phyloP scores from a whole-genome alignment of 2,797 vertebrate species.

The Toxotes lorentzi region DNA sequence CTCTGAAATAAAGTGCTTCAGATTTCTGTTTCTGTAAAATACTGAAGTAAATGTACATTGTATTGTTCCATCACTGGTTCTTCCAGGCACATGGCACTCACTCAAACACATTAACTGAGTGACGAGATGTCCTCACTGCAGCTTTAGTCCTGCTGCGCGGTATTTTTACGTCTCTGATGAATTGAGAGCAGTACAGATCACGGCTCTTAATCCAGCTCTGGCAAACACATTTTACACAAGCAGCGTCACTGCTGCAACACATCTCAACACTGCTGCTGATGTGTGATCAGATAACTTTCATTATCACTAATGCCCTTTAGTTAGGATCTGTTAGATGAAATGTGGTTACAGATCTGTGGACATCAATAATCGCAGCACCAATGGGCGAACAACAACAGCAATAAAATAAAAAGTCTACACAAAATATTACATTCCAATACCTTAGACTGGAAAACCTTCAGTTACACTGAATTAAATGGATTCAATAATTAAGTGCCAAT shows the following conservation, averaged over 20 bases:
- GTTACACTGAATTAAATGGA: no score
- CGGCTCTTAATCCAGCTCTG: slow-evolving; percentile 69
- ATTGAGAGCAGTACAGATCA: slow-evolving; percentile 58
- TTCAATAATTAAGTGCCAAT: no score
- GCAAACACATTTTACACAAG: slow-evolving; percentile 61
- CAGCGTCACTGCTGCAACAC: neutral
- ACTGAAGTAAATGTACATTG: neutral
- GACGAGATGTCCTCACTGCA: slow-evolving; percentile 42
- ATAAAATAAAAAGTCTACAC: no score
- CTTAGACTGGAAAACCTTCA: no score
- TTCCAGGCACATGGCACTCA: neutral
- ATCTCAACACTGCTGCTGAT: slow-evolving; percentile 29
- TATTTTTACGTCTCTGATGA: slow-evolving; percentile 62
- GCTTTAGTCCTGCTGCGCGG: slow-evolving; percentile 34
- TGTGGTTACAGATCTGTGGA: slow-evolving; percentile 23
- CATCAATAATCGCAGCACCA: neutral
- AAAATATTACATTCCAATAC: no score
- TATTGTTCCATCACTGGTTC: neutral
- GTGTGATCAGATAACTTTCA: slow-evolving; percentile 47
- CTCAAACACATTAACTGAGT: slow-evolving; percentile 19
- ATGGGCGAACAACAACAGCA: neutral
- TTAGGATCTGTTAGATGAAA: slow-evolving; percentile 12
- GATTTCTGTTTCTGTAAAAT: neutral
- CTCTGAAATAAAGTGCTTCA: neutral
- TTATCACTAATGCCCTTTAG: slow-evolving; percentile 51